Evolutionary conservation across 2,113 vertebrate genomes (phyloP), one percentile per base, ranked within the genome.

Genomic region (Laterallus jamaicensis): DNA sequence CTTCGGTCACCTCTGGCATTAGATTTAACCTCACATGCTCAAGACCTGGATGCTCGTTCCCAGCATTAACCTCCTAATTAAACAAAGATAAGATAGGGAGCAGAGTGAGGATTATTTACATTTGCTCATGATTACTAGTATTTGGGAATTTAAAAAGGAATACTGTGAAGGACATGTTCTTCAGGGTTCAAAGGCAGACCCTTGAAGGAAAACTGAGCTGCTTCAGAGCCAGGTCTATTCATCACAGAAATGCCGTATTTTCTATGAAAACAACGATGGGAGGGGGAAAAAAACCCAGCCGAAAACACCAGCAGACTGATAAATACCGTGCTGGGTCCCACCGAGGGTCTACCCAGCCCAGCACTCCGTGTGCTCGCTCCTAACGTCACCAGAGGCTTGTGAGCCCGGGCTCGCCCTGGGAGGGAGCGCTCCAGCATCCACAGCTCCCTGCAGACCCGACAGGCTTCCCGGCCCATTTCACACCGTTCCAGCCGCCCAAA

Each of bases 371-470:
- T n/a, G 13, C 49, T 42, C 29, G 47, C 49, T n/a, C 60, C 29
- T n/a, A n/a, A 40, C 5, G 11, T 2, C 21, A 20, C 9, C 9
- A 12, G 37, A 42, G 6, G 59, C 9, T 63, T 20, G 26, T 1
- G 13, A 49, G 39, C 39, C 47, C 5, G 29, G 24, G 20, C 32
- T 54, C 5, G 12, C 18, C 1, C 29, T 31, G 7, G 20, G 2
- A 18, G 32, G 15, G 15, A 16, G 42, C 2, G 59, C 19, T 69
- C 35, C n/a, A 26, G 35, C 49, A 77, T 1, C 56, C 35, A n/a
- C 31, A 42, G 8, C 4, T 14, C 20, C 6, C 32, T 3, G 2
- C 9, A 32, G 15, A 28, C 35, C 7, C 0, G 2, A 7, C 14
- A 47, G n/a, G 11, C 16, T 25, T 35, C 6, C 0, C 10, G 6